Evolutionary conservation across 2,797 vertebrate genomes (phyloP).

Genomic region (Mormyrus proboscirostris): DNA sequence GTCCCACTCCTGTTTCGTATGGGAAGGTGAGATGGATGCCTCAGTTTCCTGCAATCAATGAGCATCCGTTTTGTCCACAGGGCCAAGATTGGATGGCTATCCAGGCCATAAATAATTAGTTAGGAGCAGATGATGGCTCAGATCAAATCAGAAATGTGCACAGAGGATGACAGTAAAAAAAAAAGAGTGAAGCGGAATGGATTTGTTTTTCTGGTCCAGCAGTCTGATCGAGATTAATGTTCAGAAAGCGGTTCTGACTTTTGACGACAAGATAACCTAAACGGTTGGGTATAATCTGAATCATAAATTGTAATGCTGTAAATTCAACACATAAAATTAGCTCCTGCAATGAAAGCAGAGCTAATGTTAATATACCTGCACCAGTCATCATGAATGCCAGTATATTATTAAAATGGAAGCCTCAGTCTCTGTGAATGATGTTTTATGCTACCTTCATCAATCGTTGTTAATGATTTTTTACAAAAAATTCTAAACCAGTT

Average conservation of each 20-base stretch:
- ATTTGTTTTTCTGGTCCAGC: constrained; percentile 5
- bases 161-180: constrained; percentile 5
- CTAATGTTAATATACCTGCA: neutral
- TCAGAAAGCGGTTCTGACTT: neutral
- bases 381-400: neutral
- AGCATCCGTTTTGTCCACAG: constrained; percentile 19
- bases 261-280: neutral
- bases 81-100: constrained; percentile 21
- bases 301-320: neutral
- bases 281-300: neutral
- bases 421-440: neutral
- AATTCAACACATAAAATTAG: neutral
- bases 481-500: neutral
- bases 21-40: constrained; percentile 19
- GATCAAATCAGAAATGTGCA: constrained; percentile 20
- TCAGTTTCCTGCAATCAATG: constrained; percentile 17
- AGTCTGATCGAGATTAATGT: neutral
- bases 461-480: neutral
- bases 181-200: neutral
- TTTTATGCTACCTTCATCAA: neutral
- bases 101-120: constrained; percentile 28
- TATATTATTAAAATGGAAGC: neutral
- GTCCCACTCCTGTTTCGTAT: neutral
- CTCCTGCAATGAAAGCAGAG: neutral
- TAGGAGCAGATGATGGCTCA: constrained; percentile 10